Evolutionary conservation across 2,888 invertebrate genomes (phyloP), one percentile per base, ranked within the genome.

Genomic region (Ochropleura leucogaster): DNA sequence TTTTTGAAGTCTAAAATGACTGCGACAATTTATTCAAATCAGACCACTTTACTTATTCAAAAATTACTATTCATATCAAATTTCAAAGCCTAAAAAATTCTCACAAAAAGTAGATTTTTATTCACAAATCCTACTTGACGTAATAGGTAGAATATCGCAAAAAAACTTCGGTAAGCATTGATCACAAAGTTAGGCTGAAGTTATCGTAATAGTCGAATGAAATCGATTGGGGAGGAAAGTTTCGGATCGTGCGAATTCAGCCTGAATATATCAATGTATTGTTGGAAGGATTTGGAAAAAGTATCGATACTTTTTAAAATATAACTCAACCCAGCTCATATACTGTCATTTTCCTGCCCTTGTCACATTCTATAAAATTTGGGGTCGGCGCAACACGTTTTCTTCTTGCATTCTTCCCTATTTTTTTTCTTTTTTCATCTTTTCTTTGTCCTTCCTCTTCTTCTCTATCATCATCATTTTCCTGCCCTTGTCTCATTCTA

Each of bases 171-270:
- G 8, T 7, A 51, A n/a, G 64, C 68, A 68, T 68, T 55, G 51
- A 59, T 78, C 65, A 70, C 14, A 1, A 70, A 79, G 65, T 79
- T 67, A 9, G 55, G 44, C 1, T 3, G 12, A 62, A 83, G 65
- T 62, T 65, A 53, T 51, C 20, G 18, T 53, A 47, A 68, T 69
- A 62, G 67, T 55, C 42, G 55, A 1, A 59, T 8, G 0, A 53
- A 68, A 81, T 80, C 84, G 75, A 80, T 74, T 20, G 10, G 18
- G 42, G 40, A 7, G 40, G n/a, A 18, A 80, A 81, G 12, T 80
- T 84, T 49, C 40, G n/a, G 57, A 67, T 51, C 40, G 67, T 65
- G 67, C 85, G 20, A 72, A 74, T 63, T 76, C 74, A 74, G 67
- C 73, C 40, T 14, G 9, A 65, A 85, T 77, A 62, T 65, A 69